Base-by-base conservation (phyloP, 1,140 invertebrate genomes). In the Aethina tumida region DNA sequence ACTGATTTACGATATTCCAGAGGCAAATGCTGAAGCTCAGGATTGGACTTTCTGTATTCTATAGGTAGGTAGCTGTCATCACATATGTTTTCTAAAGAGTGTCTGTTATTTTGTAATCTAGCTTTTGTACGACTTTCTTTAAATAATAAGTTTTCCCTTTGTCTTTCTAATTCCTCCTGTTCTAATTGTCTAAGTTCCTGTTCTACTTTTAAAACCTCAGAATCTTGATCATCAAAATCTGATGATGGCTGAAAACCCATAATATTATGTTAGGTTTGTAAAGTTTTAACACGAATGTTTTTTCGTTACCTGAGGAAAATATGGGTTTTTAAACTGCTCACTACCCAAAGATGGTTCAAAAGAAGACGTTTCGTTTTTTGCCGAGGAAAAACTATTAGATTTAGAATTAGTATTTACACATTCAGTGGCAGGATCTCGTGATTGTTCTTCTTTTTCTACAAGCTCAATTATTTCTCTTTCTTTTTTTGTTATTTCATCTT, bases 201-300 rank as follows among this genome's bases (percentile, higher is more conserved):
- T 62, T 85, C 81, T 24, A 84, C 81, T 43, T 77, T 71, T 22
- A 84, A 60, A 12, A 84, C 79, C 59, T 85, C 79, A 68, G 78
- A 55, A 39, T 57, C 56, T 49, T 58, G 45, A 39, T 57, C 52
- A 35, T 50, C 45, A 42, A 46, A 50, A 42, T 53, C 43, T 17
- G 44, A 30, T 19, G 43, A 36, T 20, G 41, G 21, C 50, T 52
- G 33, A 24, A 41, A 45, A 20, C 28, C 13, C 8, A 5, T 22
- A 22, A 17, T 33, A 27, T 27, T 27, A 27, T 27, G 14, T 5
- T 13, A 27, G 14, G 10, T 27, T 27, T 27, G 10, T 27, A 27
- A 27, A 27, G 10, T 12, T 38, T 38, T 16, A 17, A 32, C 14
- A 32, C 5, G 24, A n/a, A 5, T 26, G 13, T 5, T 5, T 32